phyloP scores from a whole-genome alignment of 2,113 vertebrate genomes.

The Morone saxatilis region DNA sequence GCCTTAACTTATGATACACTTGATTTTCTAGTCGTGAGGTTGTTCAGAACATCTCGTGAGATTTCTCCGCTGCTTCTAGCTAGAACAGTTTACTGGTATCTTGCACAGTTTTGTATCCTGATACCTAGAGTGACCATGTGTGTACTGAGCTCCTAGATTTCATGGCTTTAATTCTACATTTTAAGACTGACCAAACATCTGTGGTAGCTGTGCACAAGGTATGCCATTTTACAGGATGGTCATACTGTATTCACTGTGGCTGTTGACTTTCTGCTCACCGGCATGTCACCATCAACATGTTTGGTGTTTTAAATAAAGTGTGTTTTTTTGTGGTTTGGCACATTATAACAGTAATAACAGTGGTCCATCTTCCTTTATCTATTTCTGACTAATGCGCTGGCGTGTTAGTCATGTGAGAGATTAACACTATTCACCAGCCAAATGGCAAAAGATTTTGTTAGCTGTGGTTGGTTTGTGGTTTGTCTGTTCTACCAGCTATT shows the following conservation, averaged over 20 bases:
- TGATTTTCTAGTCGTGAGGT: slow-evolving; percentile 87
- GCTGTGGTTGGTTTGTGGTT: slow-evolving; percentile 22
- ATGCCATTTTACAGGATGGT: slow-evolving; percentile 20
- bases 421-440: slow-evolving; percentile 33
- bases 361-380: slow-evolving; percentile 18
- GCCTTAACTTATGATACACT: slow-evolving; percentile 91
- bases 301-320: slow-evolving; percentile 12
- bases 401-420: slow-evolving; percentile 34
- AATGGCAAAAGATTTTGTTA: background rate
- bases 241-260: slow-evolving; percentile 22
- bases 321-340: slow-evolving; percentile 2
- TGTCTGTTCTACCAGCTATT: slow-evolving; percentile 28
- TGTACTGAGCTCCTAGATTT: slow-evolving; percentile 21
- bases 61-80: slow-evolving; percentile 51
- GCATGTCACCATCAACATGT: slow-evolving; percentile 17
- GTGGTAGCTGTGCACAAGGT: slow-evolving; percentile 37
- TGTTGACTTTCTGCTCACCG: slow-evolving; percentile 35
- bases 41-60: slow-evolving; percentile 66
- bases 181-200: slow-evolving; percentile 68
- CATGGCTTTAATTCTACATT: slow-evolving; percentile 42
- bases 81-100: slow-evolving; percentile 57
- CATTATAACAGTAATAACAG: background rate
- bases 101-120: slow-evolving; percentile 34
- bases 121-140: slow-evolving; percentile 33
- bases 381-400: slow-evolving; percentile 28